phyloP scores from a whole-genome alignment of 2,888 invertebrate genomes.

The Strigamia transsilvanica region DNA sequence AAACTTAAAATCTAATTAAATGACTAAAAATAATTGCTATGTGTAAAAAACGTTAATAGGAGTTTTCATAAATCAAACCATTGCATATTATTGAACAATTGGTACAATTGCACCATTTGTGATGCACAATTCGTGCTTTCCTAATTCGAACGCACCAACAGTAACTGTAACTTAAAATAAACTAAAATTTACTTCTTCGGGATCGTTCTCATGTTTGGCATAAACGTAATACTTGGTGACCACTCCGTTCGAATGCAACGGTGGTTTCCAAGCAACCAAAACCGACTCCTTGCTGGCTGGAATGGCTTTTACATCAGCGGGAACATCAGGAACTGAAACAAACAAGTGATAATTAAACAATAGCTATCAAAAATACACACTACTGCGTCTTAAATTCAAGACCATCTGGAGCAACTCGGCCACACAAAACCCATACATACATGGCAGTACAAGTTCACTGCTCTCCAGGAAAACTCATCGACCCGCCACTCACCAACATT shows the following conservation, averaged over 20 bases:
- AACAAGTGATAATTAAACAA: constrained; percentile 11
- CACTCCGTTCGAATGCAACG: constrained; percentile 89
- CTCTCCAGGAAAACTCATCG: neutral
- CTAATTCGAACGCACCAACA: too few relatives aligned
- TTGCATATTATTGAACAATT: too few relatives aligned
- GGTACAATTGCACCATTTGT: too few relatives aligned
- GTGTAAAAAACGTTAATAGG: too few relatives aligned
- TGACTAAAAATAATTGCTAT: too few relatives aligned
- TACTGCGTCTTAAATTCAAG: neutral
- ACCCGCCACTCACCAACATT: constrained; percentile 28
- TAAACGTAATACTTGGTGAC: constrained; percentile 93
- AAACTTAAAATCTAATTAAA: too few relatives aligned
- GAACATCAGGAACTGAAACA: constrained; percentile 85
- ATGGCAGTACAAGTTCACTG: neutral
- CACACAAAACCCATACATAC: neutral
- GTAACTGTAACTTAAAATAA: too few relatives aligned
- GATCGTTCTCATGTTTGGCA: constrained; percentile 66
- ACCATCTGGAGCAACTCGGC: constrained; percentile 3
- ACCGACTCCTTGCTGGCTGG: constrained; percentile 92
- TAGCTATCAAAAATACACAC: neutral
- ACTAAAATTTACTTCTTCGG: constrained; percentile 58
- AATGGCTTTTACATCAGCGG: constrained; percentile 89
- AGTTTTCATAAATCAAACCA: too few relatives aligned
- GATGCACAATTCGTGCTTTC: too few relatives aligned
- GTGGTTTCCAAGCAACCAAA: constrained; percentile 92